A percentile compares a stretch with the other conserved stretches of the same genome.
Evolutionary conservation across 1,140 invertebrate species (phyloP).

Genomic region (Lanistes nyassanus): DNA sequence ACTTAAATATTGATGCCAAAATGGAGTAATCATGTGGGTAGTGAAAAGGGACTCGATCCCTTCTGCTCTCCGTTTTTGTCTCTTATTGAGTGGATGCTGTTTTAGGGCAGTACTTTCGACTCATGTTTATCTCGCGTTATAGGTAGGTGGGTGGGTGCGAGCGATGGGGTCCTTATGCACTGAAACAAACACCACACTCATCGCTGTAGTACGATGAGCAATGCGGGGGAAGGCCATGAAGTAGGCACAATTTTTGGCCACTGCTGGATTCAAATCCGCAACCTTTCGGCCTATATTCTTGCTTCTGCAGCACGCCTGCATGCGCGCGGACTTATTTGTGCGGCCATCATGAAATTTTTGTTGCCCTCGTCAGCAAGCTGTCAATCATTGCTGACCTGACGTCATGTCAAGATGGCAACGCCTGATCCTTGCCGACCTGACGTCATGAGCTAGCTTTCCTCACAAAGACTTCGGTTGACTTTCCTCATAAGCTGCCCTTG

Average conservation of each 20-base stretch:
- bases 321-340: neutral
- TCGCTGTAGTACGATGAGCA: too few species aligned
- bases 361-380: neutral
- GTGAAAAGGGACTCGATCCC: too few species aligned
- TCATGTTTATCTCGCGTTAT: neutral
- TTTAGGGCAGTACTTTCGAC: neutral
- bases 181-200: neutral
- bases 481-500: too few species aligned
- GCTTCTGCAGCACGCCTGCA: neutral
- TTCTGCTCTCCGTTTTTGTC: neutral
- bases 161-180: neutral
- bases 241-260: neutral
- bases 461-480: too few species aligned
- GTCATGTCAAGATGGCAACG: too few species aligned
- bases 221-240: neutral
- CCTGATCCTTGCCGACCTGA: too few species aligned
- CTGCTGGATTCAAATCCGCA: neutral
- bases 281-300: neutral
- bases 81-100: neutral
- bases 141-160: neutral
- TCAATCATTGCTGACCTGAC: neutral
- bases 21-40: too few species aligned
- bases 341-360: neutral
- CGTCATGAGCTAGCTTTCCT: too few species aligned
- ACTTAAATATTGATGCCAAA: too few species aligned